Evolutionary conservation across 1,140 invertebrate genomes (phyloP).

Genomic region (honey bee (Apis mellifera)): DNA sequence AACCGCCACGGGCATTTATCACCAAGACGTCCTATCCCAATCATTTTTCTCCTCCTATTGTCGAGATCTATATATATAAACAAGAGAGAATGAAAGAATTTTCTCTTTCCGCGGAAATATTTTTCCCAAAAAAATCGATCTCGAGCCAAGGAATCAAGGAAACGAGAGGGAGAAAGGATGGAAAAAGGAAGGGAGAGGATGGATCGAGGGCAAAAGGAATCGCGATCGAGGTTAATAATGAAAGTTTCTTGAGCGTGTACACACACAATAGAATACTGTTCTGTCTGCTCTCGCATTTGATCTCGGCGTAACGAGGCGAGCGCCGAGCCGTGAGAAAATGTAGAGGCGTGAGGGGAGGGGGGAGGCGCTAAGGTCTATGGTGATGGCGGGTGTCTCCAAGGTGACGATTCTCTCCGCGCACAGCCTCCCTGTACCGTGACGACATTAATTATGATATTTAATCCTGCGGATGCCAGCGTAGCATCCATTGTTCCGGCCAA

Average conservation of each 20-base stretch:
- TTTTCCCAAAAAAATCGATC: conserved; percentile 25
- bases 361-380: conserved; percentile 58
- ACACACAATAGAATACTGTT: conserved; percentile 62
- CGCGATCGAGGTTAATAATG: conserved; percentile 67
- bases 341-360: conserved; percentile 29
- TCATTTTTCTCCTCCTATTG: conserved; percentile 1
- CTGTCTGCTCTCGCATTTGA: conserved; percentile 67
- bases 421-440: conserved; percentile 44
- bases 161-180: conserved; percentile 2
- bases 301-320: conserved; percentile 63
- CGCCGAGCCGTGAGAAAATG: conserved; percentile 66
- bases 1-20: conserved; percentile 6
- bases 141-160: neutral
- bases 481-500: conserved; percentile 69
- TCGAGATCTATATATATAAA: conserved; percentile 5
- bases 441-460: conserved; percentile 80
- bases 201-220: conserved; percentile 39
- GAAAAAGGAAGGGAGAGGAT: neutral
- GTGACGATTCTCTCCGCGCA: conserved; percentile 71
- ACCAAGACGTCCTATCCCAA: neutral
- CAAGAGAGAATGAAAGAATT: conserved; percentile 44
- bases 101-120: neutral
- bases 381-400: conserved; percentile 67
- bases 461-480: conserved; percentile 63
- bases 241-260: conserved; percentile 59